These are phyloP conservation scores for Ormyrus pomaceus DNA, from an alignment of 2,888 invertebrate genomes.

Conservation along the genomic window DNA sequence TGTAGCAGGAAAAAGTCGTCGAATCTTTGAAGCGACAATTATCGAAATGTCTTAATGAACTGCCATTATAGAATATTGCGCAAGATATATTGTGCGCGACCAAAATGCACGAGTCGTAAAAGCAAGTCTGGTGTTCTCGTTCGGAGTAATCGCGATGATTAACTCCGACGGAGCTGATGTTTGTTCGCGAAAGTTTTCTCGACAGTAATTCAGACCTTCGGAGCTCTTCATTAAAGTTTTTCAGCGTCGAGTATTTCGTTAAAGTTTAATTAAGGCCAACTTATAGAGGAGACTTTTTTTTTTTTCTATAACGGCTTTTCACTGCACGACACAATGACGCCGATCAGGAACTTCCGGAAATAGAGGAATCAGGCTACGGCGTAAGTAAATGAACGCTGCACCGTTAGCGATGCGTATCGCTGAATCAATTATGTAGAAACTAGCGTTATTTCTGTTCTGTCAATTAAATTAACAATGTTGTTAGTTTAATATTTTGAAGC, in stretches of 20 bases:
- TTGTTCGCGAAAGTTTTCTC: not conserved
- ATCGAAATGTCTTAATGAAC: no score
- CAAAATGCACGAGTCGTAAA: no score
- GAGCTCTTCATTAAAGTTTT: conserved; percentile 7
- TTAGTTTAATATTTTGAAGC: not conserved
- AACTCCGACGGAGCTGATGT: not conserved
- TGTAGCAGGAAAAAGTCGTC: no score
- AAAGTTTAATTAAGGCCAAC: conserved; percentile 5
- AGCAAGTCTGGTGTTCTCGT: no score
- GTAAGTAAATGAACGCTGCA: not conserved
- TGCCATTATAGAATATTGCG: no score
- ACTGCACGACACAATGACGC: not conserved
- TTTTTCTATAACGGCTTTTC: no score
- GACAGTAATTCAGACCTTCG: not conserved
- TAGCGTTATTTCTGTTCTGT: not conserved
- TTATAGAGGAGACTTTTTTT: not conserved
- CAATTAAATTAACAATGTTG: not conserved
- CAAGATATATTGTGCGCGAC: no score
- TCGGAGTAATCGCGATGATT: no score
- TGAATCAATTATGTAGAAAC: not conserved
- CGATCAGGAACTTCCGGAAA: conserved; percentile 13
- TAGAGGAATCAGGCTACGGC: not conserved
- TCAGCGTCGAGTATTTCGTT: conserved; percentile 9
- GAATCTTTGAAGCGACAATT: no score
- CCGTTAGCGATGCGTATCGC: conserved; percentile 22